phyloP scores from a whole-genome alignment of 2,888 invertebrate species.

The Lasius fuliginosus region DNA sequence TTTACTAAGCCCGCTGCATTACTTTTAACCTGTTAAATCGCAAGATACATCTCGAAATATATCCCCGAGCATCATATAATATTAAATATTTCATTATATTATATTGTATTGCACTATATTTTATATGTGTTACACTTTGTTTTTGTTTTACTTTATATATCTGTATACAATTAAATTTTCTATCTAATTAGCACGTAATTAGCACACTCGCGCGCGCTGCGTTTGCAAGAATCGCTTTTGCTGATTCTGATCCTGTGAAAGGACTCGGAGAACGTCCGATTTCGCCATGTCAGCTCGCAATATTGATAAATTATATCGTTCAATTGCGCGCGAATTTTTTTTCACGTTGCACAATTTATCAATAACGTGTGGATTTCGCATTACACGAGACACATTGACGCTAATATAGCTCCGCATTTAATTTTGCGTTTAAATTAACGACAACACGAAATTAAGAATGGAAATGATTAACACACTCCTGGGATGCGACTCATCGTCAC shows the following conservation, averaged over 20 bases:
- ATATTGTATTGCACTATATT: neutral
- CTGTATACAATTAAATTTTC: neutral
- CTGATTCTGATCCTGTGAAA: neutral
- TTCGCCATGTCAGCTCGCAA: neutral
- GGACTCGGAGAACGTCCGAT: neutral
- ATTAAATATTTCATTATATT: neutral
- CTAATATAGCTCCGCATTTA: neutral
- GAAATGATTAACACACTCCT: conserved; percentile 33
- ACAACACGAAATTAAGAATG: conserved; percentile 24
- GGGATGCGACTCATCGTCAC: conserved; percentile 4
- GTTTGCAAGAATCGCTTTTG: neutral
- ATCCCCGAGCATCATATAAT: neutral
- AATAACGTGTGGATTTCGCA: neutral
- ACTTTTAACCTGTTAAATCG: neutral
- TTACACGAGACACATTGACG: neutral
- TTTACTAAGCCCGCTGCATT: neutral
- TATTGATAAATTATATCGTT: conserved; percentile 24
- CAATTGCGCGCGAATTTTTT: conserved; percentile 7
- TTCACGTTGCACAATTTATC: neutral
- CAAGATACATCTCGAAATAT: neutral
- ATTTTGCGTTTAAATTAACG: neutral
- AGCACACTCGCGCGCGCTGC: neutral
- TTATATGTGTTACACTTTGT: neutral
- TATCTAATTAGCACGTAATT: neutral
- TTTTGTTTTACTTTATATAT: neutral